Base-by-base conservation (phyloP, 2,888 invertebrate species). In the Microplitis manilae region DNA sequence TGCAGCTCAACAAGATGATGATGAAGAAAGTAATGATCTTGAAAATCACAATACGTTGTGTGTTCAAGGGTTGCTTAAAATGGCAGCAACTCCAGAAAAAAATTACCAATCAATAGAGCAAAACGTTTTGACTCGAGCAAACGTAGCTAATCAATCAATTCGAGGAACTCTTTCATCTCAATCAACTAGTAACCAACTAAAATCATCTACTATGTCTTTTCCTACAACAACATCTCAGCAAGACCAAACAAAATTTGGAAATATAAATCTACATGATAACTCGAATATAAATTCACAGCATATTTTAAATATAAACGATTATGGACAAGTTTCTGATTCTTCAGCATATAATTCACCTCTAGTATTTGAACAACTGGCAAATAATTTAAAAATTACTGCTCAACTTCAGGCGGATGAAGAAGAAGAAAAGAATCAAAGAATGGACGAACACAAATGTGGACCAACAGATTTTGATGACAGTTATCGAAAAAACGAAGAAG, bases 1-100 rank as follows among this genome's bases (percentile, higher is more conserved):
- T 50, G 93, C 92, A 77, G 93, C 92, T 81, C 93, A 93, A 80
- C 95, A 93, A 84, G 94, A 94, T 75, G 95, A 95, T 72, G 94
- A 94, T 79, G 92, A 92, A 69, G 92, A 89, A 75, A 87, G 86
- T 69, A 89, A 87, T 73, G 90, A 87, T 72, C 87, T 90, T 81
- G 90, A 90, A 82, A 87, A 90, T 73, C 90, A 90, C 74, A 92
- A 91, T 79, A 82, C 83, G 2, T 89, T 91, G 79, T 87, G 91
- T 67, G 90, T 92, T 8, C 93, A 93, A 79, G 92, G 92, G 70
- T 88, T 92, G 5, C 86, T 92, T 17, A 89, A 92, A 5, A 88
- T 91, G 79, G 90, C 92, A 9, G 87, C 88, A 15, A 81, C 81
- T 74, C 88, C 89, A 59, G 90, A 90, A 2, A 86, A 86, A 78